Evolutionary conservation across 2,113 vertebrate species (phyloP).

Genomic region (Crotalus horridus): DNA sequence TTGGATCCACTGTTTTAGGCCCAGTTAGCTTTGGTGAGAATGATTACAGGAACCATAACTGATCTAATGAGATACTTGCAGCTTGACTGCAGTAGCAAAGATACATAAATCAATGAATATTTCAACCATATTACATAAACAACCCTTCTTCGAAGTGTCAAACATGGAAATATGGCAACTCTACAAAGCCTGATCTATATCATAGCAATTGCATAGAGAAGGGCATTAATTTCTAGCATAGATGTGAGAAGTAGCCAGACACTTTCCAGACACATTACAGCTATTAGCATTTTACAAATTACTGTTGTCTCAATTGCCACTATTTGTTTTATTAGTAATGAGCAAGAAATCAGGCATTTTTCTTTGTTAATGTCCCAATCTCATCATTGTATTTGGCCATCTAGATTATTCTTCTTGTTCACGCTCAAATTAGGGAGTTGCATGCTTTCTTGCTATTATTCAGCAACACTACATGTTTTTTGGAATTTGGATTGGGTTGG

Average conservation of each 20-base stretch:
- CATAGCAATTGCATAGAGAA: conserved; percentile 9
- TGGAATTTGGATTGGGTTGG: background rate
- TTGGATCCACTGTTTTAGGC: too few species aligned
- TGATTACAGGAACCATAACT: too few species aligned
- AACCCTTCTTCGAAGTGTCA: too few species aligned
- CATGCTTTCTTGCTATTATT: conserved; percentile 42
- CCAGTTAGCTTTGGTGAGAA: too few species aligned
- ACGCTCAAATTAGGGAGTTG: conserved; percentile 34
- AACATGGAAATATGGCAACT: background rate
- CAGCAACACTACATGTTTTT: conserved; percentile 40
- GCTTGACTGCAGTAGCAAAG: too few species aligned
- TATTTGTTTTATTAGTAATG: conserved; percentile 59
- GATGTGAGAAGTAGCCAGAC: conserved; percentile 18
- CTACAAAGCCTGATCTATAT: conserved; percentile 9
- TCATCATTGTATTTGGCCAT: conserved; percentile 45
- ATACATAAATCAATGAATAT: too few species aligned
- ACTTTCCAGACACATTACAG: conserved; percentile 29
- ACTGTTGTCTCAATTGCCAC: conserved; percentile 41
- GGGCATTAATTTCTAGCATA: conserved; percentile 22
- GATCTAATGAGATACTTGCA: too few species aligned
- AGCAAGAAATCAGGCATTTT: conserved; percentile 56
- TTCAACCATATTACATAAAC: too few species aligned
- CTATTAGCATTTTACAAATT: conserved; percentile 57
- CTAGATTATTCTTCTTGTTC: conserved; percentile 52
- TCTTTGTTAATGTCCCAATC: conserved; percentile 61